Conservation (phyloP, 2,797 vertebrate genomes). For the Gobionotothen gibberifrons region DNA sequence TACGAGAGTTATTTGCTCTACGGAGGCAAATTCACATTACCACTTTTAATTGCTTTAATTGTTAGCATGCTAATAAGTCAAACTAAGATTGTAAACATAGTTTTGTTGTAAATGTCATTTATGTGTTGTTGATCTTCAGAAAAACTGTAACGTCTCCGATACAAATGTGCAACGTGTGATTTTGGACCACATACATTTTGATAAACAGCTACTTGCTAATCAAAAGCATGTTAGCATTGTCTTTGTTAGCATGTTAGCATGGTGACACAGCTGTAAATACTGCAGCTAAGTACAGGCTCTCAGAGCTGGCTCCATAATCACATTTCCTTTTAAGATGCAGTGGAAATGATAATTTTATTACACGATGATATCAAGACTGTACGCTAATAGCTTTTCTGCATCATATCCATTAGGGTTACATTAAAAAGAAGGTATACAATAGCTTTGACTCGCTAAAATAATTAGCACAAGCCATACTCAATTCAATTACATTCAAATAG, state of each 20-base stretch:
- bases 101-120: too few relatives aligned
- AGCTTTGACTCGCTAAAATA: neutral
- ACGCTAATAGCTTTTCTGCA: neutral
- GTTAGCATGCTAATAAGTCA: neutral
- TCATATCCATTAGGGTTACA: neutral
- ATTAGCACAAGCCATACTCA: neutral
- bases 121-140: too few relatives aligned
- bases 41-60: too few relatives aligned
- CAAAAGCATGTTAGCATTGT: neutral
- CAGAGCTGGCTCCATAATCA: neutral
- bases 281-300: neutral
- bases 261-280: neutral
- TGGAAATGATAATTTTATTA: constrained; percentile 10
- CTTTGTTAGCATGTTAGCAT: neutral
- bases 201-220: neutral
- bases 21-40: neutral
- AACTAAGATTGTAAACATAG: neutral
- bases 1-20: neutral
- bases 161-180: too few relatives aligned
- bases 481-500: neutral
- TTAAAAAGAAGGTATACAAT: neutral
- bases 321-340: neutral
- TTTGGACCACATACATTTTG: too few relatives aligned
- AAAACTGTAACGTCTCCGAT: too few relatives aligned
- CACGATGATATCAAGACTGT: neutral